Evolutionary conservation across 2,797 vertebrate genomes (phyloP), one percentile per base, ranked within the genome.

Genomic region (Selene dorsalis): DNA sequence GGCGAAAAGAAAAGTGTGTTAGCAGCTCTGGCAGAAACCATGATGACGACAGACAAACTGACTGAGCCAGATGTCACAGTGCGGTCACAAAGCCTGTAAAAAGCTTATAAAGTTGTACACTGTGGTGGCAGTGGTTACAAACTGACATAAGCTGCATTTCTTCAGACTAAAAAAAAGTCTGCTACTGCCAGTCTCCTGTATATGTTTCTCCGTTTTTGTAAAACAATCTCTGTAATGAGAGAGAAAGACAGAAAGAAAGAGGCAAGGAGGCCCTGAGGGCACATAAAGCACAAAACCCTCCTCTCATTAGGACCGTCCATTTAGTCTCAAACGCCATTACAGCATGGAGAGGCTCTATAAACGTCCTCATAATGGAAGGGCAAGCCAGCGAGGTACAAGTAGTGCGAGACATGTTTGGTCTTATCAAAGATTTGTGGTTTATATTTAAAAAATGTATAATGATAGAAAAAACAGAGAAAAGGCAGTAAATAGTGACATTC

Each of bases 11-110:
- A 18, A 39, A 60, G 52, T 11, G 7, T 43, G 58, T 73, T 47
- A 76, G 7, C 50, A 20, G 52, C 24, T 79, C 39, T 67, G 69
- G 55, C 63, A 75, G 68, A 38, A 38, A 77, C 68, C 56, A 64
- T 6, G 11, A 69, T 70, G 82, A 89, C 28, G 45, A 53, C 80
- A 79, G 64, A 66, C 48, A 32, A 53, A 56, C 56, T 0, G 13
- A 66, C 10, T 3, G 65, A 70, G 76, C 75, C 82, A 87, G 75
- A 85, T 75, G 80, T 84, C 69, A 77, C 64, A 12, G 38, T 74
- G 80, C 20, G 72, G 84, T 83, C 79, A 86, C 61, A 16, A 68
- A 79, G 62, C 80, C 52, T 80, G 35, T 89, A 80, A 91, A 91
- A 72, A 11, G 30, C 28, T 66, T 78, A 35, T 83, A 83, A 79